A percentile compares a stretch with the other conserved stretches of the same genome.
phyloP scores from a whole-genome alignment of 92 coral and sea anemone genomes.

The Nematostella vectensis region DNA sequence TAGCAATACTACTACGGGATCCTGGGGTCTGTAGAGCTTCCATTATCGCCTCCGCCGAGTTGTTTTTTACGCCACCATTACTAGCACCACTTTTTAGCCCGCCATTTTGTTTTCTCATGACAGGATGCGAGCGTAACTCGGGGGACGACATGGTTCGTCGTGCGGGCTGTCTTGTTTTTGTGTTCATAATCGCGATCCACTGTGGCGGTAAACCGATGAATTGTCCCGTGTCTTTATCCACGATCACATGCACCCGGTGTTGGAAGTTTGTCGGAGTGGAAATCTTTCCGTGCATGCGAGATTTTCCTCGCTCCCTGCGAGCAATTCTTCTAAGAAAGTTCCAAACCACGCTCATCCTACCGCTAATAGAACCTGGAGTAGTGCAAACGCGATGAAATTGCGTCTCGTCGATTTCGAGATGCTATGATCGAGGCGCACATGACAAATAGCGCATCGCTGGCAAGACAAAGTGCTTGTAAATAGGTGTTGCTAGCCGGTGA shows the following conservation, averaged over 20 bases:
- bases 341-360: constrained; percentile 11
- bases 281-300: constrained; percentile 13
- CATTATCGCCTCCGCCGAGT: neutral
- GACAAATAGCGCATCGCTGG: too few relatives aligned
- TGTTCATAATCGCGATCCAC: constrained; percentile 54
- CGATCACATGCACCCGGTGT: constrained; percentile 62
- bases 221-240: constrained; percentile 56
- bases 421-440: too few relatives aligned
- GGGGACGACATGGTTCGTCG: constrained; percentile 24
- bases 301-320: constrained; percentile 12
- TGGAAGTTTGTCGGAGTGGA: constrained; percentile 60
- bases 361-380: too few relatives aligned
- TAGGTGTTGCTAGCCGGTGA: too few relatives aligned
- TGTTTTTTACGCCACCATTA: neutral
- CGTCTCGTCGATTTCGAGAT: neutral
- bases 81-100: neutral
- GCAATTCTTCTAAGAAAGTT: constrained; percentile 19
- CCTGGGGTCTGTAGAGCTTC: constrained; percentile 36
- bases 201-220: constrained; percentile 78
- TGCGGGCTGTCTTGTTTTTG: constrained; percentile 32
- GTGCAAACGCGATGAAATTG: neutral
- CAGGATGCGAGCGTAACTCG: constrained; percentile 18
- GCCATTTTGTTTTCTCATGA: constrained; percentile 30
- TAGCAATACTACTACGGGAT: constrained; percentile 44
- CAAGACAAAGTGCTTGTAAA: too few relatives aligned